Conservation (phyloP, 2,797 vertebrate species). For the Trachurus trachurus region DNA sequence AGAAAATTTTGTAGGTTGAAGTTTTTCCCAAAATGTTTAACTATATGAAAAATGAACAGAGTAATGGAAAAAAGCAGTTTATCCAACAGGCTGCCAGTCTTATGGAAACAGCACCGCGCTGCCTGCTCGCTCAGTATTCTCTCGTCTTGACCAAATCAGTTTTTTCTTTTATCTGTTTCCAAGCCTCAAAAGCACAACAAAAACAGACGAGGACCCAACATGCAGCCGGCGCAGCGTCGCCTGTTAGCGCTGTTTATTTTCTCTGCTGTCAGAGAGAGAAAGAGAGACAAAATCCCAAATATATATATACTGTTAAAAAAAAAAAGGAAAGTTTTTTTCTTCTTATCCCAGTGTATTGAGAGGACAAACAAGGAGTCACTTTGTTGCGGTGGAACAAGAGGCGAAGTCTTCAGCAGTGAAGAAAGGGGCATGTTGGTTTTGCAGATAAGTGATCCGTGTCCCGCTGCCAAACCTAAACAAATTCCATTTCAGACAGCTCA, state of each 20-base stretch:
- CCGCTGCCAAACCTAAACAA: constrained; percentile 87
- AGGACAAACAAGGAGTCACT: constrained; percentile 82
- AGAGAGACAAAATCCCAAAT: constrained; percentile 29
- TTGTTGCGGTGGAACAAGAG: constrained; percentile 75
- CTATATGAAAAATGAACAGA: constrained; percentile 19
- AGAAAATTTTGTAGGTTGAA: neutral
- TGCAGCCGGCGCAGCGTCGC: constrained; percentile 62
- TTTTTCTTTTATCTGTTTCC: constrained; percentile 71
- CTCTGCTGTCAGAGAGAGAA: constrained; percentile 78
- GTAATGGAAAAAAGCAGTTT: constrained; percentile 37
- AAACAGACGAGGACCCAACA: constrained; percentile 74
- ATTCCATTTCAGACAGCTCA: constrained; percentile 87
- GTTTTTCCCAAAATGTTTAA: constrained; percentile 6
- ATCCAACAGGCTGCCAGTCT: constrained; percentile 25
- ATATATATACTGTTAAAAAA: constrained; percentile 8
- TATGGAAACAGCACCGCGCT: constrained; percentile 60
- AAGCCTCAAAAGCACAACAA: constrained; percentile 79
- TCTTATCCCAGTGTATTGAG: constrained; percentile 67
- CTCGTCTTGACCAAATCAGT: constrained; percentile 68
- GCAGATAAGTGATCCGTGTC: constrained; percentile 85
- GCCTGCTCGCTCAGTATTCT: constrained; percentile 50
- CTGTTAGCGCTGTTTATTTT: constrained; percentile 86
- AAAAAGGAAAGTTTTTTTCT: constrained; percentile 49
- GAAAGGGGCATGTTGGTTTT: constrained; percentile 85
- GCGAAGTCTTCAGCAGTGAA: constrained; percentile 69